Conservation (phyloP, 2,113 vertebrate species). For the Zosterops pallidus region DNA sequence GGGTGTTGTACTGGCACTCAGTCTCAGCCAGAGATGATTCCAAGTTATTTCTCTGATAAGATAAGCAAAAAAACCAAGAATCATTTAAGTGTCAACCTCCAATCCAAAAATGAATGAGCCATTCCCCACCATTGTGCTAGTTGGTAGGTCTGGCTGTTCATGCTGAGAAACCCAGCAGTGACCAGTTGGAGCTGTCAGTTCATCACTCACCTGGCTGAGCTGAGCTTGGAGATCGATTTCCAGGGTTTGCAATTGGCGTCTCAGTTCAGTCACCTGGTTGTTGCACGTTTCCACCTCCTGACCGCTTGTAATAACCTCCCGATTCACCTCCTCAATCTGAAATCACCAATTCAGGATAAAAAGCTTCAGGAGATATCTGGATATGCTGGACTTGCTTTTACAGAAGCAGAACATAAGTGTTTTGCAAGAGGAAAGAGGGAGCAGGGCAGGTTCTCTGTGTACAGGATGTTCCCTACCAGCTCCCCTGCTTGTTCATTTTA, state of each 20-base stretch:
- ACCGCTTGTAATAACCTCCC: constrained; percentile 70
- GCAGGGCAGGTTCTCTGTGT: not conserved
- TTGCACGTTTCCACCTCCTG: constrained; percentile 76
- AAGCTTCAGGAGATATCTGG: not conserved
- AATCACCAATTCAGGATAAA: not conserved
- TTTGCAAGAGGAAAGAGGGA: not conserved
- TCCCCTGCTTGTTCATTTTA: not conserved
- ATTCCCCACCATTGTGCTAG: not conserved
- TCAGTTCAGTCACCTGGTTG: constrained; percentile 74
- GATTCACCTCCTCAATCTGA: constrained; percentile 79
- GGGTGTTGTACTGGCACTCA: constrained; percentile 72
- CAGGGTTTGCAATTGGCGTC: constrained; percentile 73
- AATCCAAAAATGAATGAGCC: not conserved
- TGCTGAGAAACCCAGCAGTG: not conserved
- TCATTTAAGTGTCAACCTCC: not conserved
- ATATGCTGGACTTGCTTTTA: not conserved
- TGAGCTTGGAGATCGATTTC: constrained; percentile 93
- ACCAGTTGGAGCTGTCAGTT: not conserved
- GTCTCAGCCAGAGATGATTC: constrained; percentile 80
- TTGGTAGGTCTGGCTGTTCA: not conserved
- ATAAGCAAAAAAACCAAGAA: not conserved
- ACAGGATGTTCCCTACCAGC: rapidly evolving
- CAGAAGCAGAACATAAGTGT: not conserved
- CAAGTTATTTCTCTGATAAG: constrained; percentile 60
- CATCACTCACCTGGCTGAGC: constrained; percentile 84